Evolutionary conservation across 1,140 invertebrate genomes (phyloP), one percentile per base, ranked within the genome.

Genomic region (Drosophila sproati): DNA sequence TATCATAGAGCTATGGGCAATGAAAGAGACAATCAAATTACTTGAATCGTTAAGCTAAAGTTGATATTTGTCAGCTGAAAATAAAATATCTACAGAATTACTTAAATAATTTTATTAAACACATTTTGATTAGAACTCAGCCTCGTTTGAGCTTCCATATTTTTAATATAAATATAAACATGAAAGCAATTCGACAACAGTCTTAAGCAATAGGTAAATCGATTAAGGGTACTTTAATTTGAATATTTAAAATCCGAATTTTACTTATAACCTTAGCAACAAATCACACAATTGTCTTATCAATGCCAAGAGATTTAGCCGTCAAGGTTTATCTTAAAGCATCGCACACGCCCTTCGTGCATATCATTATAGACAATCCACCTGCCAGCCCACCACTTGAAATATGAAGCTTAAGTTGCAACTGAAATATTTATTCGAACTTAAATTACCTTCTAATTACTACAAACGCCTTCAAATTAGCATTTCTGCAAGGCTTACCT

Each of bases 391-490:
- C 31, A 31, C 20, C 47, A 8, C 12, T 35, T 54, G 57, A 32
- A 37, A 31, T 29, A 52, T 55, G 47, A 34, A 32, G 41, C 61
- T 70, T 85, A 86, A 85, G 82, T 75, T 76, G 63, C 61, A 45
- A 60, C 48, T 81, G 74, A 78, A 81, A 69, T 89, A 89, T 89
- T 85, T 81, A 85, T 89, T 70, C 77, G 67, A 82, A 81, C 75
- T 85, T 85, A 89, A 89, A 89, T 89, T 89, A 75, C 72, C 74
- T 85, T 89, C 74, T 89, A 89, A 89, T 89, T 89, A 85, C 80
- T 63, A 73, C 31, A 47, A 69, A 82, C 82, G 80, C 67, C 72
- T 68, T 73, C 76, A 35, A 78, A 85, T 89, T 89, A 78, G 67
- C 77, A 89, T 89, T 88, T 89, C 35, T 31, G 61, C 47, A 48